Conservation (phyloP, 2,113 vertebrate species). For the Chloropsis cyanopogon region DNA sequence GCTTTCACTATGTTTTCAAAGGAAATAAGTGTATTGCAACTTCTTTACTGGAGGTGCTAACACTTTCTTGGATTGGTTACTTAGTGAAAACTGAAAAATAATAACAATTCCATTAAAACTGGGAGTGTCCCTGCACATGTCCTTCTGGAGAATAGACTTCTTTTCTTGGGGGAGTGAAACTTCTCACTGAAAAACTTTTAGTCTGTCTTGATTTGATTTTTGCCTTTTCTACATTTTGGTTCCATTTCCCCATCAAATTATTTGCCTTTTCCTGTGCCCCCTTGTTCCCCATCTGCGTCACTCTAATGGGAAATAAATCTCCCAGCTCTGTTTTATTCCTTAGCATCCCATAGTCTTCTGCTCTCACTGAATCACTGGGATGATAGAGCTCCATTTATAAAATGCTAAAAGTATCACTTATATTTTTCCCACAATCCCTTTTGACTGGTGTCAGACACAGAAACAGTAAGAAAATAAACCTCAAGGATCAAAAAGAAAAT, state of each 20-base stretch:
- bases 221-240: neutral
- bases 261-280: neutral
- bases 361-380: neutral
- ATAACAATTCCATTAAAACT: neutral
- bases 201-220: neutral
- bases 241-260: neutral
- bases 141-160: neutral
- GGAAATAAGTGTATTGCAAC: neutral
- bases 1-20: neutral
- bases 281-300: neutral
- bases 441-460: neutral
- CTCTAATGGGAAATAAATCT: conserved; percentile 8
- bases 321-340: neutral
- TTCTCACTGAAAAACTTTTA: neutral
- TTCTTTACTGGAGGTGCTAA: neutral
- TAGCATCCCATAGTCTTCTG: neutral
- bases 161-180: neutral
- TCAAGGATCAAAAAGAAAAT: neutral
- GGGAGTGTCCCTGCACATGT: neutral
- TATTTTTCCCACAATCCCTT: conserved; percentile 5
- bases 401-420: neutral
- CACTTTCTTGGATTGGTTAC: neutral
- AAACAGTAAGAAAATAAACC: neutral
- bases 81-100: neutral
- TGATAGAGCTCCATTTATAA: neutral